Evolutionary conservation across 2,113 vertebrate genomes (phyloP), one percentile per base, ranked within the genome.

Genomic region (Suncus etruscus): DNA sequence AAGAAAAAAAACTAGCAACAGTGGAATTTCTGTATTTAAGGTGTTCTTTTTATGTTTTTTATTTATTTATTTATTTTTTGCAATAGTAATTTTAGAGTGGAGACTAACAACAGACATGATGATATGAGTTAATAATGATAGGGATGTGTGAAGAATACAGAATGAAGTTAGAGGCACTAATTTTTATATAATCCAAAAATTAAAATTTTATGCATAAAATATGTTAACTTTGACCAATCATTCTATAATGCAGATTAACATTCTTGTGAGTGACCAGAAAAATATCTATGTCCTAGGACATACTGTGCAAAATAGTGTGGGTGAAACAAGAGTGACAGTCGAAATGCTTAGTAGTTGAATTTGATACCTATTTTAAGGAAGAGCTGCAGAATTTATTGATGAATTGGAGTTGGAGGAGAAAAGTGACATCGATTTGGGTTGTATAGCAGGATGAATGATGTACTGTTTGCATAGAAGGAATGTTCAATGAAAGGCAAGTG

Each of bases 171-270:
- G 84, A 74, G 39, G 18, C n/a, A 85, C 8, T 81, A 22, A 20
- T 70, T 87, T 90, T 94, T 6, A 45, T 86, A 80, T 25, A 87
- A 83, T 89, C 69, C 10, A 70, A 50, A 18, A 94, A 8, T 92
- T 87, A 24, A 89, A 68, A 72, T 72, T 89, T 29, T 50, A 50
- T 68, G 88, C 70, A 39, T 82, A n/a, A 16, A 84, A 25, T 90
- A 63, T 70, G 20, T 86, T 12, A 15, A 50, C 54, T 81, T 1
- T 86, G 47, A 39, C 54, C 31, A 84, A 39, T 51, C n/a, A 29
- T 50, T 86, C 11, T 20, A 47, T 88, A 82, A 76, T 54, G 93
- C 39, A 68, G 22, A 93, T 31, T 83, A 45, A 69, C 29, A 90
- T 83, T 77, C 1, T 76, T 88, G 45, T 86, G 50, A 84, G 22